phyloP scores from a whole-genome alignment of 2,888 invertebrate species.

The Tetropium fuscum region DNA sequence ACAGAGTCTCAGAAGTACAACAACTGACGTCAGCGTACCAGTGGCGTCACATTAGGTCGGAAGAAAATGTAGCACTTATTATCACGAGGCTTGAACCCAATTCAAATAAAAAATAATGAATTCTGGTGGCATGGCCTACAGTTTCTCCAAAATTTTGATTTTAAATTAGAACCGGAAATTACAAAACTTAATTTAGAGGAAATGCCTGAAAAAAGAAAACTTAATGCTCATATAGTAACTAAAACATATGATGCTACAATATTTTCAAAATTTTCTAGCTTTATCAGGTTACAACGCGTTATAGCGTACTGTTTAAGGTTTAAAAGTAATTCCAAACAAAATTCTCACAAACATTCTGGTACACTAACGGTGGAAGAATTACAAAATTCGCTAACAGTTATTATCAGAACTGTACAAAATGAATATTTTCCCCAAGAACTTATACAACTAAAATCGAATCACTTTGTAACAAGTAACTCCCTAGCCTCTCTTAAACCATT shows the following conservation, averaged over 20 bases:
- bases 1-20: slow-evolving; percentile 32
- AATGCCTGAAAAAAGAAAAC: not conserved
- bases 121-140: slow-evolving; percentile 26
- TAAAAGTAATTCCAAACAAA: slow-evolving; percentile 6
- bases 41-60: slow-evolving; percentile 28
- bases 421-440: slow-evolving; percentile 28
- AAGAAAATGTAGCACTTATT: slow-evolving; percentile 28
- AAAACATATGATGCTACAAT: slow-evolving; percentile 9
- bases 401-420: slow-evolving; percentile 25
- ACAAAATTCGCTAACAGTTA: slow-evolving; percentile 1
- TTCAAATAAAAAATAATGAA: not conserved
- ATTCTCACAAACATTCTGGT: not conserved
- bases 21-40: slow-evolving; percentile 21
- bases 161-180: no score
- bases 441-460: slow-evolving; percentile 2
- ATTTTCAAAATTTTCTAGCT: slow-evolving; percentile 17
- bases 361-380: slow-evolving; percentile 23
- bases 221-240: not conserved
- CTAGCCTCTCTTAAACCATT: slow-evolving; percentile 33
- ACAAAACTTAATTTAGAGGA: not conserved
- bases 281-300: slow-evolving; percentile 17
- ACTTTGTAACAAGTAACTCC: slow-evolving; percentile 4
- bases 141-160: slow-evolving; percentile 11
- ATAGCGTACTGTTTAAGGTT: slow-evolving; percentile 25
- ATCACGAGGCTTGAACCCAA: slow-evolving; percentile 16